Percentiles rank a stretch among this genome's conserved stretches.
phyloP scores from a whole-genome alignment of 2,797 vertebrate genomes.

The Acomys russatus region DNA sequence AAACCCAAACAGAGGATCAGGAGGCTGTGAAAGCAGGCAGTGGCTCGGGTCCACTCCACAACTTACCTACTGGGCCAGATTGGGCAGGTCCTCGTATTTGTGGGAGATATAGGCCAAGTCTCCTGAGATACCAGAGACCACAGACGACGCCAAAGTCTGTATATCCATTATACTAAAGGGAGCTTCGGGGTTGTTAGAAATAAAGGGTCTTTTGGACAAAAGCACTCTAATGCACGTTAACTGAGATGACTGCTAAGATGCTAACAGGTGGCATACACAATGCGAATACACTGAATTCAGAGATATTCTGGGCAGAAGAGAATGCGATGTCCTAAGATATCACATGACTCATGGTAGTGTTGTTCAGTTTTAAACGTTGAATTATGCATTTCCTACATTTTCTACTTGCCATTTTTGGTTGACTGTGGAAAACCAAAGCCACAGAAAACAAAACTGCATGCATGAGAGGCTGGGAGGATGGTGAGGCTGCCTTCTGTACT shows the following conservation, averaged over 20 bases:
- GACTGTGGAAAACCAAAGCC: too few relatives aligned
- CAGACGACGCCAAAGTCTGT: neutral
- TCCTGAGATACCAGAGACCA: neutral
- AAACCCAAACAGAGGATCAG: neutral
- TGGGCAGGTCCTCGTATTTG: neutral
- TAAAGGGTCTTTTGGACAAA: neutral
- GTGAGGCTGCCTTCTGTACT: neutral
- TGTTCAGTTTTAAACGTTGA: neutral
- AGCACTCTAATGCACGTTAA: neutral
- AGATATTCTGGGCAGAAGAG: neutral
- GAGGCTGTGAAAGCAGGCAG: neutral
- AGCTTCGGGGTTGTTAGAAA: neutral
- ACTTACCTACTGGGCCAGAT: neutral
- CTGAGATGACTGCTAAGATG: neutral
- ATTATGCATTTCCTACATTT: neutral
- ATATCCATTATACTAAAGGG: neutral
- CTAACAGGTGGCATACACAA: neutral
- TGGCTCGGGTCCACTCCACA: neutral
- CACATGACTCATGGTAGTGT: neutral
- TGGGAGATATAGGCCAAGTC: neutral
- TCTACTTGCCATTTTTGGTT: neutral
- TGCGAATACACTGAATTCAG: neutral
- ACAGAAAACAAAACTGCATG: neutral
- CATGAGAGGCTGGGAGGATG: neutral
- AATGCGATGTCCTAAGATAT: neutral